Evolutionary conservation across 37 sponge, comb jelly and placozoan species (phyloP).

Genomic region (Chondrosia reniformis): DNA sequence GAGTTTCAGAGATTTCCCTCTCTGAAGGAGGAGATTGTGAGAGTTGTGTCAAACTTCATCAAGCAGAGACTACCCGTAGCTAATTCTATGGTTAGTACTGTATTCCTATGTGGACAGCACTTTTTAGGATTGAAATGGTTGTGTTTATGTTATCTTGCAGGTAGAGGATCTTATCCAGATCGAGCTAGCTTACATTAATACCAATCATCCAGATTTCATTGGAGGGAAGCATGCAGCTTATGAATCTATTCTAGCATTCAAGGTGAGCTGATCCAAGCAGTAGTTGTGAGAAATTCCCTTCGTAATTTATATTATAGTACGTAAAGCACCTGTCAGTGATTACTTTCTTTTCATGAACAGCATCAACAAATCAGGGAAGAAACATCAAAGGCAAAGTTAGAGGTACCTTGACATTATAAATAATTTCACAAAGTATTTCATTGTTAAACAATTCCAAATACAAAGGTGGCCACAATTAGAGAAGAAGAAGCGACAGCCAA

Average conservation of each 20-base stretch:
- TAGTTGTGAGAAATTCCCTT: neutral
- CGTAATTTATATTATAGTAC: neutral
- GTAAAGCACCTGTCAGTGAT: neutral
- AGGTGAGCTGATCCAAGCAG: neutral
- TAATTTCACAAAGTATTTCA: no score
- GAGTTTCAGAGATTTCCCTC: constrained; percentile 91
- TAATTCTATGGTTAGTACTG: constrained; percentile 72
- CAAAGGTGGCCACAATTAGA: no score
- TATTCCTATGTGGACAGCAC: neutral
- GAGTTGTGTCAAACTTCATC: constrained; percentile 74
- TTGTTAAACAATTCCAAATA: no score
- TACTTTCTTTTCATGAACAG: neutral
- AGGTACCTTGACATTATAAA: no score
- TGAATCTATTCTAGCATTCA: constrained; percentile 55
- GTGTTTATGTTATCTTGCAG: constrained; percentile 8
- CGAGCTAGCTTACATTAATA: constrained; percentile 97
- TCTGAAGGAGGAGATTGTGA: constrained; percentile 72
- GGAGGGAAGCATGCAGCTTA: constrained; percentile 81
- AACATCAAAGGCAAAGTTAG: neutral
- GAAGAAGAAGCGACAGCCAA: neutral
- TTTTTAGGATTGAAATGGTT: neutral
- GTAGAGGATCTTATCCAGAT: constrained; percentile 91
- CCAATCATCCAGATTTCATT: constrained; percentile 98
- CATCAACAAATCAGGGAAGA: constrained; percentile 6
- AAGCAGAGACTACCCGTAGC: constrained; percentile 77